Evolutionary conservation across 2,797 vertebrate species (phyloP).

Genomic region (Spinus pinus): DNA sequence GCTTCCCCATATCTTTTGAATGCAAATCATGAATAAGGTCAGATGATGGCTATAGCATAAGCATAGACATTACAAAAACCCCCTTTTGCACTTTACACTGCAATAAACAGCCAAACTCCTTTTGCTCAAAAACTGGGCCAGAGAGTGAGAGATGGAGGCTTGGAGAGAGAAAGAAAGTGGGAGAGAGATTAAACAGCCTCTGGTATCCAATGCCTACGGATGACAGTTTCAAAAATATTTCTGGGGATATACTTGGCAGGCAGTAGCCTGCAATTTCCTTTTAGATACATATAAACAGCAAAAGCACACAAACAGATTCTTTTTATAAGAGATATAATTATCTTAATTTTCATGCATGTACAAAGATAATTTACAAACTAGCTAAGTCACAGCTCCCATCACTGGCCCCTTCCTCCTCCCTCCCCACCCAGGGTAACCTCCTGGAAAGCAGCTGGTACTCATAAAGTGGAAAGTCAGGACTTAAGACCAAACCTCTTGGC

Average conservation of each 20-base stretch:
- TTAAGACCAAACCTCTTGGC: neutral
- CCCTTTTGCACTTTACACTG: neutral
- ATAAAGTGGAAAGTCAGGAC: neutral
- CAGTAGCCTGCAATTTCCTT: conserved; percentile 15
- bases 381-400: neutral
- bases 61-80: neutral
- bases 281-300: neutral
- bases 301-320: neutral
- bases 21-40: neutral
- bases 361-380: neutral
- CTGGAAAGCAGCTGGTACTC: neutral
- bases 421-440: neutral
- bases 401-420: neutral
- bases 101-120: neutral
- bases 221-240: conserved; percentile 58
- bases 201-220: neutral
- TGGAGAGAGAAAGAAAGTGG: conserved; percentile 2
- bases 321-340: neutral
- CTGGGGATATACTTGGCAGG: conserved; percentile 36
- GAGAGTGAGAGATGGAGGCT: neutral
- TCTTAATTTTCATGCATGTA: neutral
- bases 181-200: conserved; percentile 32
- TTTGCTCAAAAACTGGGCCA: conserved; percentile 5
- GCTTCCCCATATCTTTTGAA: neutral
- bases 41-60: neutral